Base-by-base conservation (phyloP, 2,888 invertebrate genomes). In the Timema podura region DNA sequence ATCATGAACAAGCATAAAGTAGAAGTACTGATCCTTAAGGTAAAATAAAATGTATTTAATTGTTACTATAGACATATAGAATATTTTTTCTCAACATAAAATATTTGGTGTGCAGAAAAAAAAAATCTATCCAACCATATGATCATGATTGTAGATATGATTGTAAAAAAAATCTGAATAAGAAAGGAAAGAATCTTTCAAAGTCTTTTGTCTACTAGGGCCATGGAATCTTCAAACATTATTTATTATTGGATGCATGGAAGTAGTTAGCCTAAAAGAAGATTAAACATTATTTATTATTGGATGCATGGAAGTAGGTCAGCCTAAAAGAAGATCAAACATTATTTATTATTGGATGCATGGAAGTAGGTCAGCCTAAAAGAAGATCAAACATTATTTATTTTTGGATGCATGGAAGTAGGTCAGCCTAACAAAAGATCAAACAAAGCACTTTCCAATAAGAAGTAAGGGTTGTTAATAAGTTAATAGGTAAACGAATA, bases 361-460 rank as follows among this genome's bases (percentile, higher is more conserved):
- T n/a, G n/a, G n/a, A n/a, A n/a, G n/a, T n/a, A n/a, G n/a, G n/a
- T n/a, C n/a, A n/a, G n/a, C n/a, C n/a, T n/a, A n/a, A n/a, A n/a
- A n/a, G n/a, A n/a, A n/a, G n/a, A n/a, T n/a, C 16, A 16, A 61
- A 61, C 61, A 61, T 61, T 16, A 61, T 61, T n/a, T 13, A 61
- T 61, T 61, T n/a, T n/a, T n/a, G n/a, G n/a, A n/a, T n/a, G 61
- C 16, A 61, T 61, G 30, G 61, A 61, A 9, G 44, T 61, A 2
- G 10, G 61, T 61, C 30, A 16, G 61, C 16, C 61, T 44, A 61
- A 61, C 6, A 30, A 5, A 61, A 45, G 6, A 15, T 61, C 61
- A 9, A 61, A 45, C 13, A 61, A 45, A 2, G 13, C 6, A 61
- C 44, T 61, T 9, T 61, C 1, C 61, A 8, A 61, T 45, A 61